These are phyloP conservation scores for Telmatochromis bifrenatus DNA, from an alignment of 2,113 vertebrate genomes.

Conservation along the genomic window DNA sequence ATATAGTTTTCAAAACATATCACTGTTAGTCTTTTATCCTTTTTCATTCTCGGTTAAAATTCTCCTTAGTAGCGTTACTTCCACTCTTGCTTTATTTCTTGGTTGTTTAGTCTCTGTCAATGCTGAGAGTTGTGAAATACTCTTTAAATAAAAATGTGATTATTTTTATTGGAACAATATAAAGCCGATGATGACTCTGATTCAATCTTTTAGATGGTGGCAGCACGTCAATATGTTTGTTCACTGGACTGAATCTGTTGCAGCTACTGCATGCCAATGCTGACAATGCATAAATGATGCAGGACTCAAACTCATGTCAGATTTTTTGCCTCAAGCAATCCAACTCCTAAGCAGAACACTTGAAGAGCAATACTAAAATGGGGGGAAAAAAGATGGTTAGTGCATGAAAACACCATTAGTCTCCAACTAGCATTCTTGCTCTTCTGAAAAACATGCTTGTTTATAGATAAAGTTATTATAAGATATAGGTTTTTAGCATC, in stretches of 20 bases:
- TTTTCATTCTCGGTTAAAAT: background rate
- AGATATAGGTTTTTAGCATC: background rate
- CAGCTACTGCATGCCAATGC: conserved; percentile 48
- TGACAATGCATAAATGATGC: conserved; percentile 68
- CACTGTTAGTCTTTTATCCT: background rate
- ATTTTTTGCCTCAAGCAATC: conserved; percentile 50
- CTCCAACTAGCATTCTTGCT: background rate
- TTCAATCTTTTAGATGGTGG: conserved; percentile 25
- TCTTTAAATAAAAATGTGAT: background rate
- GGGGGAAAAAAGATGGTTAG: background rate
- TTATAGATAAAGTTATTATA: background rate
- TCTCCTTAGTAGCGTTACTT: background rate
- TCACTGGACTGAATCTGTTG: conserved; percentile 35
- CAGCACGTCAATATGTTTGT: conserved; percentile 51
- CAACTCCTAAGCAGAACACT: conserved; percentile 31
- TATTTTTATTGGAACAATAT: background rate
- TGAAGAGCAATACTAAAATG: background rate
- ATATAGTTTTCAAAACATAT: background rate
- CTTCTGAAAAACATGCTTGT: background rate
- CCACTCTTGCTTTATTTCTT: background rate
- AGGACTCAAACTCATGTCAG: conserved; percentile 45
- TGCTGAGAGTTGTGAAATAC: background rate
- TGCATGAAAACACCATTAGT: conserved; percentile 13
- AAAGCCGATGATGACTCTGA: background rate
- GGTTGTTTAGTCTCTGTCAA: background rate